Conservation (phyloP, 1,140 invertebrate genomes). For the Anadara kagoshimensis region DNA sequence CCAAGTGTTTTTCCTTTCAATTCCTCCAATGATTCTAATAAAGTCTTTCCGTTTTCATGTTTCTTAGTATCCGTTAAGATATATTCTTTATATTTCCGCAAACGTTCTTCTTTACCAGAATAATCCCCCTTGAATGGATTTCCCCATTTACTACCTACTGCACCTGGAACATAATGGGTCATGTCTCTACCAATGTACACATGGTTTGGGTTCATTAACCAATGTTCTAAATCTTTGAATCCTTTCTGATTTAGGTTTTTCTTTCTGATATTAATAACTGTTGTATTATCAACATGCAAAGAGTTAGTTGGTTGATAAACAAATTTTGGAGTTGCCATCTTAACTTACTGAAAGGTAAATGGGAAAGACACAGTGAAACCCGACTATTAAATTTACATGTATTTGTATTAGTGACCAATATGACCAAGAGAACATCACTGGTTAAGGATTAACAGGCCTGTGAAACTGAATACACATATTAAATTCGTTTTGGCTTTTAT, state of each 20-base stretch:
- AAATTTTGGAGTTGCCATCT: too few species aligned
- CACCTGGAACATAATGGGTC: constrained; percentile 37
- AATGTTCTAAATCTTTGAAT: constrained; percentile 32
- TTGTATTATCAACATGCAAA: background rate
- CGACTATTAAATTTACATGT: too few species aligned
- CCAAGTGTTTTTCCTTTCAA: constrained; percentile 43
- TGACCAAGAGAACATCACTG: too few species aligned
- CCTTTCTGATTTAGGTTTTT: constrained; percentile 26
- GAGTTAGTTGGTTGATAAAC: too few species aligned
- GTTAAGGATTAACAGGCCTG: too few species aligned
- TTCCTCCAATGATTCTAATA: constrained; percentile 39
- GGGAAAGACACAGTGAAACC: too few species aligned
- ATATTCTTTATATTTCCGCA: constrained; percentile 36
- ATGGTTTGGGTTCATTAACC: constrained; percentile 31
- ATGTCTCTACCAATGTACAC: constrained; percentile 46
- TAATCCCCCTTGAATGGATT: constrained; percentile 41
- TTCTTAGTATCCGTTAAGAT: constrained; percentile 17
- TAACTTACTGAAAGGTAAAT: too few species aligned
- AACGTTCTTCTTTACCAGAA: constrained; percentile 22
- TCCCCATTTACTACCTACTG: constrained; percentile 45
- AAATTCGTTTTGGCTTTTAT: too few species aligned
- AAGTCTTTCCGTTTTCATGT: constrained; percentile 24
- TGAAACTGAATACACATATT: too few species aligned
- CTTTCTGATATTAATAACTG: constrained; percentile 40
- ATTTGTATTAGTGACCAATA: too few species aligned